Evolutionary conservation across 2,797 vertebrate genomes (phyloP).

Genomic region (Furcifer pardalis): DNA sequence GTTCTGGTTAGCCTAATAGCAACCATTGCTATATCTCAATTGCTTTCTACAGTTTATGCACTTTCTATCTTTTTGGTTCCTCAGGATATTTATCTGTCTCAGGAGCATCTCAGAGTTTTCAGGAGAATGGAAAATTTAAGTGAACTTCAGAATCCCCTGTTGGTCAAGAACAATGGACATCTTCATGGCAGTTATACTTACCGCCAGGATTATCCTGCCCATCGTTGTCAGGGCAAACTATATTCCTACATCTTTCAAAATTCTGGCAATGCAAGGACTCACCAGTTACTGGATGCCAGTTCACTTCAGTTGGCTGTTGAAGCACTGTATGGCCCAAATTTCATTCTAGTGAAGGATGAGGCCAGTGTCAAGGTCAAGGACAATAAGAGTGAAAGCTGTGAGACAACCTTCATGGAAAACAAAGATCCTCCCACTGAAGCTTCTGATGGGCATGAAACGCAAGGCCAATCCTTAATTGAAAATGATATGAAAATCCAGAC

Average conservation of each 20-base stretch:
- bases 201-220: constrained; percentile 81
- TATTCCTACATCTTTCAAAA: constrained; percentile 87
- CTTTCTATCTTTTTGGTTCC: constrained; percentile 33
- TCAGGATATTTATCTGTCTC: constrained; percentile 34
- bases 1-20: neutral
- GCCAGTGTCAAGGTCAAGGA: constrained; percentile 84
- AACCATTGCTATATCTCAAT: neutral
- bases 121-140: constrained; percentile 86
- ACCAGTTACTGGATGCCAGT: constrained; percentile 90
- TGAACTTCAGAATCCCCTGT: constrained; percentile 89
- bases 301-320: constrained; percentile 91
- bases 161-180: constrained; percentile 82
- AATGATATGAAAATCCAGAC: constrained; percentile 88
- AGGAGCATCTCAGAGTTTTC: neutral
- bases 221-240: constrained; percentile 84
- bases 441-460: constrained; percentile 58
- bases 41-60: constrained; percentile 36
- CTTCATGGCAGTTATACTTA: constrained; percentile 83
- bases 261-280: constrained; percentile 78
- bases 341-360: constrained; percentile 87
- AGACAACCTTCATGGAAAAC: constrained; percentile 89
- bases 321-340: constrained; percentile 87
- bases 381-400: constrained; percentile 86
- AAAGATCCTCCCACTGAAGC: constrained; percentile 76
- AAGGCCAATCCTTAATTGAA: constrained; percentile 70